phyloP scores from a whole-genome alignment of 2,797 vertebrate genomes.

The Thripadectes ignobilis region DNA sequence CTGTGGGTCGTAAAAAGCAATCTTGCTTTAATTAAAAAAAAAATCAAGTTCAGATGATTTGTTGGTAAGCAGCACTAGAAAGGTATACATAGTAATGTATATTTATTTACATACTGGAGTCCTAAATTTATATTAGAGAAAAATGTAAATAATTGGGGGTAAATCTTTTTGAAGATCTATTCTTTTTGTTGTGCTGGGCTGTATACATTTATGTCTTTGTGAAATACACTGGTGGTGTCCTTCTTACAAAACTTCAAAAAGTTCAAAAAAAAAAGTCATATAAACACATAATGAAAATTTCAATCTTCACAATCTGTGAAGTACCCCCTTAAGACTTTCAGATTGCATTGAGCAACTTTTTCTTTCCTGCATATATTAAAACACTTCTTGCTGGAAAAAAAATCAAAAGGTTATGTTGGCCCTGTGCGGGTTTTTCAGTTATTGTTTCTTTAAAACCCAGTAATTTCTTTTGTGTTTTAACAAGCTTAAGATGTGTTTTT shows the following conservation, averaged over 20 bases:
- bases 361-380: conserved; percentile 58
- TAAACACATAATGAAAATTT: conserved; percentile 72
- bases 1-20: conserved; percentile 69
- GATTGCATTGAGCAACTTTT: conserved; percentile 68
- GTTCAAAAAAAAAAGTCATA: conserved; percentile 64
- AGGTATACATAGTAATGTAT: conserved; percentile 85
- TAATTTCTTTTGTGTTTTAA: conserved; percentile 49
- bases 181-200: conserved; percentile 83
- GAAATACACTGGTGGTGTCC: conserved; percentile 90
- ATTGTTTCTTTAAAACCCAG: conserved; percentile 38
- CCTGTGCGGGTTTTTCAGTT: conserved; percentile 44
- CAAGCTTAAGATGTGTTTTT: conserved; percentile 26
- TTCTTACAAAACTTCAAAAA: conserved; percentile 81
- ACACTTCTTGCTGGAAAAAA: conserved; percentile 45
- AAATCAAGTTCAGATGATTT: conserved; percentile 79
- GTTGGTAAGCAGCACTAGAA: conserved; percentile 84
- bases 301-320: conserved; percentile 84
- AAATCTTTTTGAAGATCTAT: conserved; percentile 82
- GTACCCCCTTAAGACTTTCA: conserved; percentile 77
- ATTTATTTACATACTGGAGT: conserved; percentile 86
- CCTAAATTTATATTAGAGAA: conserved; percentile 86
- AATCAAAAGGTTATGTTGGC: conserved; percentile 15
- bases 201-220: conserved; percentile 84
- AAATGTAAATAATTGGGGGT: conserved; percentile 92
- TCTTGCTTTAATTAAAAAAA: conserved; percentile 77